These are phyloP conservation scores for Elgaria multicarinata DNA, from an alignment of 2,113 vertebrate species.

Conservation along the genomic window DNA sequence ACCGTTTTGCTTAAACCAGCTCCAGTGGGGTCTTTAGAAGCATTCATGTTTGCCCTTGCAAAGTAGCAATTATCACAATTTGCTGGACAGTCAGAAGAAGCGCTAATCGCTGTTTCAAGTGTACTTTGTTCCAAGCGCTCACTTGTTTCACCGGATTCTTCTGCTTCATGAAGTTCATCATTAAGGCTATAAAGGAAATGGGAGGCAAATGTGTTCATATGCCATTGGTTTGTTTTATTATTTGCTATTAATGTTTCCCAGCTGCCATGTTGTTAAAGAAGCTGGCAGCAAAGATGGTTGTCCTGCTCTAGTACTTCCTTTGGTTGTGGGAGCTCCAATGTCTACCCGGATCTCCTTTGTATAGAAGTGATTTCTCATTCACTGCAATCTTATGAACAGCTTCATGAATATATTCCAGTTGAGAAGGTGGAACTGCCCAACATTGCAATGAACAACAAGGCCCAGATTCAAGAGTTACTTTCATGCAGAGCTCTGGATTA, in stretches of 20 bases:
- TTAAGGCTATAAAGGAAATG: neutral
- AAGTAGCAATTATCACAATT: constrained; percentile 17
- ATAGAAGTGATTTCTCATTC: neutral
- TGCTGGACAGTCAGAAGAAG: neutral
- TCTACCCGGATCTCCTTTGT: neutral
- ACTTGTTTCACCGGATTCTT: constrained; percentile 4
- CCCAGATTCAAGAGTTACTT: too few species aligned
- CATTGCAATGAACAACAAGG: neutral
- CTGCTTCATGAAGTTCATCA: neutral
- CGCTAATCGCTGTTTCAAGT: constrained; percentile 9
- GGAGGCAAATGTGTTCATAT: neutral
- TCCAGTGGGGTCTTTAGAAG: neutral
- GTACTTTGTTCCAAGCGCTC: neutral
- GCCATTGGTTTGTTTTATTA: neutral
- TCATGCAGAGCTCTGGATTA: neutral
- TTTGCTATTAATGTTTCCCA: neutral
- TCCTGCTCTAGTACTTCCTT: neutral
- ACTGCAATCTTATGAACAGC: neutral
- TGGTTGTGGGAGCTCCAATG: neutral
- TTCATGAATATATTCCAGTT: neutral
- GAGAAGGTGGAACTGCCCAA: neutral
- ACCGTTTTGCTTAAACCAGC: neutral
- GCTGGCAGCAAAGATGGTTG: neutral
- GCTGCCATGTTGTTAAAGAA: neutral
- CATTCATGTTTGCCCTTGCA: neutral